These are phyloP conservation scores for Montipora cactus DNA, from an alignment of 64 coral and sea anemone genomes.

Conservation along the genomic window DNA sequence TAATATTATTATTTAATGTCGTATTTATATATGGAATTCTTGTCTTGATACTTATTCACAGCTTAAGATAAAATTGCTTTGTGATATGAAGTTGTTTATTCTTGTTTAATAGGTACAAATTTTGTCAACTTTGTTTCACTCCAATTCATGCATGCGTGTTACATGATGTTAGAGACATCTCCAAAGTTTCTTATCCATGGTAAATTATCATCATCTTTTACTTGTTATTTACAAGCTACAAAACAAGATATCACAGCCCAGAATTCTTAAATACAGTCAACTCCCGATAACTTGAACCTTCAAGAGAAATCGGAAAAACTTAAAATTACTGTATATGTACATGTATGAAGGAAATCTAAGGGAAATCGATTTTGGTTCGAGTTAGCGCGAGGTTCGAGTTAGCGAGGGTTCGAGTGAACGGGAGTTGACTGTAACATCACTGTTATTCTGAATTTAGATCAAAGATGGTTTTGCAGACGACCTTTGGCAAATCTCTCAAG, in stretches of 20 bases:
- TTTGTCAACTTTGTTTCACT: background rate
- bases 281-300: no score
- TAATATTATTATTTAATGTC: background rate
- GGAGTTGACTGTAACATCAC: background rate
- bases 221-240: no score
- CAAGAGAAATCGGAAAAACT: no score
- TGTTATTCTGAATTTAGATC: background rate
- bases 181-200: background rate
- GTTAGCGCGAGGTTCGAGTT: no score
- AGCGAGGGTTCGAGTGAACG: no score
- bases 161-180: background rate
- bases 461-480: constrained; percentile 9
- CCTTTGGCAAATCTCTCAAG: background rate
- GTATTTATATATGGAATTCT: no score
- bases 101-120: background rate
- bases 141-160: background rate
- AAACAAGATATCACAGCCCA: no score
- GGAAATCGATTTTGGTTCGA: no score
- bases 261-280: no score
- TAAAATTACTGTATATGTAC: background rate
- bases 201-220: background rate
- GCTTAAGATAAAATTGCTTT: background rate
- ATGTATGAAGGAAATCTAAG: background rate
- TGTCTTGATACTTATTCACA: no score
- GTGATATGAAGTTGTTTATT: background rate